Conservation (phyloP, 2,888 invertebrate genomes). For the Calliscelio sp. region DNA sequence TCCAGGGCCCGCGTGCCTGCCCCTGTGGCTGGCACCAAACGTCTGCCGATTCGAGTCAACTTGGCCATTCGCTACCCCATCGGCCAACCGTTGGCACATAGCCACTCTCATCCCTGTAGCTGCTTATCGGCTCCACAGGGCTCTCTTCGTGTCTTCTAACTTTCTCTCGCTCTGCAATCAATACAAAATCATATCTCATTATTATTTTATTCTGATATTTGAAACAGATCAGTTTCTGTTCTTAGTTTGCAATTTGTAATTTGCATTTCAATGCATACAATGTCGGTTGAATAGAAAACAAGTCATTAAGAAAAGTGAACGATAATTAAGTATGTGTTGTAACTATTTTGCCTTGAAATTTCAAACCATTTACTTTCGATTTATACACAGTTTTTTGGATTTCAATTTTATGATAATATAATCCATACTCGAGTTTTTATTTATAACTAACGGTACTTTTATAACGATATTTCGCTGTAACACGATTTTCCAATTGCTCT, state of each 20-base stretch:
- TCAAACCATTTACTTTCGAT: too few species aligned
- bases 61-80: constrained; percentile 98
- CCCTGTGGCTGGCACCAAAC: constrained; percentile 86
- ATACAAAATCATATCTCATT: background rate
- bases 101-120: constrained; percentile 87
- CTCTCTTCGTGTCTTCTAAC: constrained; percentile 85
- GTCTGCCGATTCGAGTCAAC: constrained; percentile 95
- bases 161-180: constrained; percentile 85
- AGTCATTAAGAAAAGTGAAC: constrained; percentile 5
- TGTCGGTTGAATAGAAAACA: background rate
- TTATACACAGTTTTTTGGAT: too few species aligned
- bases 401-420: too few species aligned
- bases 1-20: constrained; percentile 87
- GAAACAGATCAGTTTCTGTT: too few species aligned
- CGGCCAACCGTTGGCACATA: constrained; percentile 94
- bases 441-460: too few species aligned
- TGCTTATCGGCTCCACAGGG: constrained; percentile 87
- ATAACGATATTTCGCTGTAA: too few species aligned
- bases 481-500: too few species aligned
- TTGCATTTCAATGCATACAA: background rate
- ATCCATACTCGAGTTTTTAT: too few species aligned
- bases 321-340: background rate
- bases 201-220: background rate
- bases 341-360: constrained; percentile 3
- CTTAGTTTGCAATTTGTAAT: too few species aligned